These are phyloP conservation scores for Avahi laniger DNA, from an alignment of 2,797 vertebrate species.

Conservation along the genomic window DNA sequence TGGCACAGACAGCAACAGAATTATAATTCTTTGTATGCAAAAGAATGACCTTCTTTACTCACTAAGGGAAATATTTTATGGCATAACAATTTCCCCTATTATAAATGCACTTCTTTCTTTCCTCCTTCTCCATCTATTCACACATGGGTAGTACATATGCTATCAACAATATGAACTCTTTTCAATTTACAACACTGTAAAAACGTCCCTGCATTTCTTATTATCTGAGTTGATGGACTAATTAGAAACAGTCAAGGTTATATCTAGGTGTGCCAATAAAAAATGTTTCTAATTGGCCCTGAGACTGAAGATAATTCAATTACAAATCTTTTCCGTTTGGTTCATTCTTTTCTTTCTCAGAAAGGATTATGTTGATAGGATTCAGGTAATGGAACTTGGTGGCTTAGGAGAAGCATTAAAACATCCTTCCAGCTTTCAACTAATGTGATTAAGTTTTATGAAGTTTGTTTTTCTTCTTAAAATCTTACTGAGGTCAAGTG, in stretches of 20 bases:
- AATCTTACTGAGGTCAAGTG: conserved; percentile 91
- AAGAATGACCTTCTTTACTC: background rate
- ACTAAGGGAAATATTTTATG: conserved; percentile 56
- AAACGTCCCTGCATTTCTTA: conserved; percentile 80
- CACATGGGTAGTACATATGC: conserved; percentile 10
- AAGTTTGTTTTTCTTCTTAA: conserved; percentile 94
- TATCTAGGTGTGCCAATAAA: conserved; percentile 83
- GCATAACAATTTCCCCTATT: conserved; percentile 45
- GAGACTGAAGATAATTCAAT: conserved; percentile 90
- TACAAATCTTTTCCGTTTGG: conserved; percentile 89
- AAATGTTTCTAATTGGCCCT: conserved; percentile 89
- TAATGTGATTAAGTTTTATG: conserved; percentile 96
- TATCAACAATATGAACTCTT: conserved; percentile 75
- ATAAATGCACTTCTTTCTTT: conserved; percentile 8
- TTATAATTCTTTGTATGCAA: conserved; percentile 42
- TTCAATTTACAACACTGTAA: conserved; percentile 79
- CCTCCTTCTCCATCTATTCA: background rate
- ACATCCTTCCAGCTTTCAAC: conserved; percentile 89
- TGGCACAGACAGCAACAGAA: background rate
- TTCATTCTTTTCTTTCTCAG: conserved; percentile 86
- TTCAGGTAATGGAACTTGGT: conserved; percentile 91
- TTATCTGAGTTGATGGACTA: conserved; percentile 82
- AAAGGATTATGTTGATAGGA: conserved; percentile 89
- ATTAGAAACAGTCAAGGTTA: conserved; percentile 84
- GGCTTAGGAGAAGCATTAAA: conserved; percentile 90